Conservation (phyloP, 2,113 vertebrate genomes). For the Uropsilus gracilis region DNA sequence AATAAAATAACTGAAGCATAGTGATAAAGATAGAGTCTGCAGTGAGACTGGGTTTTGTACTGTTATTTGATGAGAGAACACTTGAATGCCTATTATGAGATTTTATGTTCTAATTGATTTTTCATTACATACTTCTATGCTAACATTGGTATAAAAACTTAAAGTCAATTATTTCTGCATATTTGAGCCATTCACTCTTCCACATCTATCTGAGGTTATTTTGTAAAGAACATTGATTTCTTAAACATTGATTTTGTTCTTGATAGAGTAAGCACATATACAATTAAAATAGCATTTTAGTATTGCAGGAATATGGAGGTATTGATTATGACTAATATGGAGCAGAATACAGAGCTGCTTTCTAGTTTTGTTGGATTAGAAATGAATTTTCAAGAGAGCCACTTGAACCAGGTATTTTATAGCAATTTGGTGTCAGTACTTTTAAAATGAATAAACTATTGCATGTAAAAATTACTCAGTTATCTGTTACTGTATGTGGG, state of each 20-base stretch:
- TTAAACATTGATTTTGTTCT: slow-evolving; percentile 54
- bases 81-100: slow-evolving; percentile 44
- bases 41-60: slow-evolving; percentile 18
- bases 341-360: neutral
- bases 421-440: neutral
- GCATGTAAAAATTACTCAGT: neutral
- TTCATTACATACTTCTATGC: slow-evolving; percentile 51
- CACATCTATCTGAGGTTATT: slow-evolving; percentile 40
- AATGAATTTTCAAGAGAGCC: slow-evolving; percentile 42
- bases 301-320: neutral
- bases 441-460: neutral
- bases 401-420: neutral
- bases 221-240: slow-evolving; percentile 53
- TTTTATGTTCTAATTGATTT: slow-evolving; percentile 70
- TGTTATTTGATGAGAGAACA: slow-evolving; percentile 15
- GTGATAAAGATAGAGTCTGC: neutral
- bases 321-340: slow-evolving; percentile 41
- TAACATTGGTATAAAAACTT: slow-evolving; percentile 45
- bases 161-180: slow-evolving; percentile 45
- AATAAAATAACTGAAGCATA: slow-evolving; percentile 9
- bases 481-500: neutral
- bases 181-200: neutral
- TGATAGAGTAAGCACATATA: slow-evolving; percentile 59
- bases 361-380: slow-evolving; percentile 3
- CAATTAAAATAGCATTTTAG: slow-evolving; percentile 62